A percentile compares a stretch with the other conserved stretches of the same genome.
phyloP scores from a whole-genome alignment of 2,888 invertebrate genomes.

The Cloeon dipterum region DNA sequence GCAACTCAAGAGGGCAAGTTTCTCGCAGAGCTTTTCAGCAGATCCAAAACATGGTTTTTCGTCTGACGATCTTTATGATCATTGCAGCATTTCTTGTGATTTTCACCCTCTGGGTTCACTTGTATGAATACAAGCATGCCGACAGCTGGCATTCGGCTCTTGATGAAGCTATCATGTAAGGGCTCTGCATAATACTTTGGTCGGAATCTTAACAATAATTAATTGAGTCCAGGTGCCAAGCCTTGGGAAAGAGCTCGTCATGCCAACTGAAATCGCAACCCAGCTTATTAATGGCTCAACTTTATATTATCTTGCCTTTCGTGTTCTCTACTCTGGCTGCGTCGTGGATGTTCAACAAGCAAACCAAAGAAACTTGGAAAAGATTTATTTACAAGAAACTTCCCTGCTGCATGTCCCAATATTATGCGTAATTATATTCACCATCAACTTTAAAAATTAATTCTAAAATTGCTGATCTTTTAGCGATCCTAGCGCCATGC shows the following conservation, averaged over 20 bases:
- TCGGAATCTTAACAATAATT: too few relatives aligned
- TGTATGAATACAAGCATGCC: slow-evolving; percentile 56
- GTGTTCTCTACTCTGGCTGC: slow-evolving; percentile 49
- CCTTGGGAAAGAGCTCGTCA: neutral
- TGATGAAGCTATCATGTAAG: slow-evolving; percentile 53
- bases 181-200: neutral
- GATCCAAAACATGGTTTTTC: slow-evolving; percentile 64
- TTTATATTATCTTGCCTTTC: slow-evolving; percentile 64
- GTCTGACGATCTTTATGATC: slow-evolving; percentile 65
- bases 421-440: neutral
- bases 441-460: neutral
- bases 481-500: neutral
- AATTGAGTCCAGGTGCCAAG: too few relatives aligned
- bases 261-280: slow-evolving; percentile 51
- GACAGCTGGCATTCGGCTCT: slow-evolving; percentile 54
- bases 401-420: neutral
- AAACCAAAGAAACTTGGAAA: slow-evolving; percentile 66
- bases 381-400: slow-evolving; percentile 53
- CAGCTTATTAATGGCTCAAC: slow-evolving; percentile 56
- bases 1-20: slow-evolving; percentile 62
- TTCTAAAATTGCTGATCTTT: neutral
- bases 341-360: slow-evolving; percentile 82
- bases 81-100: slow-evolving; percentile 56
- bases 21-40: slow-evolving; percentile 64
- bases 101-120: slow-evolving; percentile 59